These are phyloP conservation scores for Amblyornis subalaris DNA, from an alignment of 2,113 vertebrate genomes.

Conservation along the genomic window DNA sequence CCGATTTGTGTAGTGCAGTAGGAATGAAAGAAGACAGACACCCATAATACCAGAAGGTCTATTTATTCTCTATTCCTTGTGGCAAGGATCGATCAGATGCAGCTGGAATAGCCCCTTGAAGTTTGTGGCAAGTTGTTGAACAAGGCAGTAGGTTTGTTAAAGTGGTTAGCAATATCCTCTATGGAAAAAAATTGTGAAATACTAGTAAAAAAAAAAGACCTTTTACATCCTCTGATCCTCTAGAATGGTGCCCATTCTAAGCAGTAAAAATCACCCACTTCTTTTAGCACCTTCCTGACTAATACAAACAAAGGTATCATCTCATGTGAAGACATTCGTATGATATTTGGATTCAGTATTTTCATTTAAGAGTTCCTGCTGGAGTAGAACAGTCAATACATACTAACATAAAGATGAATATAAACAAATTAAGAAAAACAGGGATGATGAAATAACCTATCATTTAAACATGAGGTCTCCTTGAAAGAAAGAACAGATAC, in stretches of 20 bases:
- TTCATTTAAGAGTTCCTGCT: background rate
- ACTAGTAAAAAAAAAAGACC: background rate
- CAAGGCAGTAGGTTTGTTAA: background rate
- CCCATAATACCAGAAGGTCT: background rate
- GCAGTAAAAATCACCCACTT: background rate
- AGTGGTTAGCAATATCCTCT: background rate
- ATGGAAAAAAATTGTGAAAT: background rate
- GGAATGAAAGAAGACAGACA: background rate
- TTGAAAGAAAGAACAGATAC: background rate
- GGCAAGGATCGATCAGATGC: background rate
- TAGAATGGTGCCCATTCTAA: background rate
- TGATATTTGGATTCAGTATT: background rate
- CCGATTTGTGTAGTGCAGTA: background rate
- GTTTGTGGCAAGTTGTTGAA: background rate
- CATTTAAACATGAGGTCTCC: background rate
- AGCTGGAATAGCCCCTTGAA: slow-evolving; percentile 9
- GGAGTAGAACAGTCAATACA: background rate
- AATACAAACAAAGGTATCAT: background rate
- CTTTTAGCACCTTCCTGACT: background rate
- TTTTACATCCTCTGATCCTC: background rate
- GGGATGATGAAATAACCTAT: background rate
- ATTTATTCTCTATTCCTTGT: background rate
- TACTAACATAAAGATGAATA: background rate
- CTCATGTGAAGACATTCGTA: background rate
- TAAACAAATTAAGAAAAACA: background rate